Evolutionary conservation across 1,140 invertebrate genomes (phyloP), one percentile per base, ranked within the genome.

Genomic region (Procambarus clarkii): DNA sequence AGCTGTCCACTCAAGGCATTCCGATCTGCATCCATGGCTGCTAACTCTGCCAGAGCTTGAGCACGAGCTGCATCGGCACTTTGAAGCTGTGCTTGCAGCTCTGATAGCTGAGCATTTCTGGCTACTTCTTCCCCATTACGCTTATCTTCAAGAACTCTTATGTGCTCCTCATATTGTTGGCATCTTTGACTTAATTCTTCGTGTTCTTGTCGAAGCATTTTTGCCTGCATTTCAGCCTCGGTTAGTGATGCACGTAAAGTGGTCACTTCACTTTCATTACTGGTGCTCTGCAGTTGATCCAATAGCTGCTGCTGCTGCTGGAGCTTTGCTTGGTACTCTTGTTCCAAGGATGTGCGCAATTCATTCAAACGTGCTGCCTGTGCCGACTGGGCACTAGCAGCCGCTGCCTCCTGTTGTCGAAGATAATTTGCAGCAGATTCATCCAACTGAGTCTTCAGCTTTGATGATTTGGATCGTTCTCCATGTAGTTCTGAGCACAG

Each of bases 401-500:
- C 95, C 24, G 96, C 94, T 5, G 95, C 95, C 92, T 96, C 95
- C 46, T 96, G 94, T 93, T 97, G 96, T 44, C 95, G 94, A 45
- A 94, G 93, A 24, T 95, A 95, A 3, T 93, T 93, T 24, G 94
- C 94, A 1, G 96, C 84, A 4, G 95, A 94, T 88, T 97, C 96
- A 86, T 96, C 96, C 4, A 95, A 93, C 77, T 95, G 95, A 76
- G 96, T 95, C 3, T 96, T 95, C 74, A 94, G 95, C 15, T 95
- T 95, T 34, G 95, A 94, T 24, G 95, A 94, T 81, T 96, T 95
- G 3, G 95, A 95, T 48, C 96, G 95, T 93, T 97, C 97, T 0
- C 94, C 93, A 87, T 96, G 96, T n/a, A 97, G 94, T 93, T 97
- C 97, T 79, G 95, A 95, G 92, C 97, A 96, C 3, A 98, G 93